Evolutionary conservation across 1,140 invertebrate species (phyloP).

Genomic region (Pseudomyrmex pallidus): DNA sequence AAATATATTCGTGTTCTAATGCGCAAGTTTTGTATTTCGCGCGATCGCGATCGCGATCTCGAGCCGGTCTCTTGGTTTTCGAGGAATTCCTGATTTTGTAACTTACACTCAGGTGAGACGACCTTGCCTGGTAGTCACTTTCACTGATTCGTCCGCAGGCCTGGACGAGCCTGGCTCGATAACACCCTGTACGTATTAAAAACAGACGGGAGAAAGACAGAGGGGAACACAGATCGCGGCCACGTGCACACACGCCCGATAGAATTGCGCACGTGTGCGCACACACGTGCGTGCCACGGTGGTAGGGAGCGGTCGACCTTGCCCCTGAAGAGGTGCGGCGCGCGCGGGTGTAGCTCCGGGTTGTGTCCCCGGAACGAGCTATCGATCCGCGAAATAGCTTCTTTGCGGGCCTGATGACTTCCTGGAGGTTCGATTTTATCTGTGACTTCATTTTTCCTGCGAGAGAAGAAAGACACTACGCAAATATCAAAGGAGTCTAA

Average conservation of each 20-base stretch:
- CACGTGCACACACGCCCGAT: constrained; percentile 44
- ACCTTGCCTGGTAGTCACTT: constrained; percentile 82
- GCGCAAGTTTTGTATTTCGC: constrained; percentile 48
- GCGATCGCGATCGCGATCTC: constrained; percentile 10
- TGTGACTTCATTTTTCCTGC: background rate
- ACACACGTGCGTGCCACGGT: background rate
- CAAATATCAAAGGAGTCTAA: background rate
- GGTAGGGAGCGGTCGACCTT: constrained; percentile 62
- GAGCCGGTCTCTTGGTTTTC: constrained; percentile 62
- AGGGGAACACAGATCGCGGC: background rate
- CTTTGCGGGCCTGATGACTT: background rate
- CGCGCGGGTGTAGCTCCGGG: constrained; percentile 19
- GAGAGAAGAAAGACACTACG: background rate
- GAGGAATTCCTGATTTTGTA: constrained; percentile 78
- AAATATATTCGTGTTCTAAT: background rate
- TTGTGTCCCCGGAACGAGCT: constrained; percentile 7
- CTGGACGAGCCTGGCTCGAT: constrained; percentile 31
- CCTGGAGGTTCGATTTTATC: background rate
- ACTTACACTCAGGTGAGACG: constrained; percentile 61
- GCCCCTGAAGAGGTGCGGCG: constrained; percentile 63
- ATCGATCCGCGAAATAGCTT: constrained; percentile 36
- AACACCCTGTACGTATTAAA: constrained; percentile 33
- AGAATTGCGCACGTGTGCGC: background rate
- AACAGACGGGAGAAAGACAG: background rate
- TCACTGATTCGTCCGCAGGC: constrained; percentile 77